Conservation (phyloP, 2,888 invertebrate genomes). For the Rotaria magnacalcarata region DNA sequence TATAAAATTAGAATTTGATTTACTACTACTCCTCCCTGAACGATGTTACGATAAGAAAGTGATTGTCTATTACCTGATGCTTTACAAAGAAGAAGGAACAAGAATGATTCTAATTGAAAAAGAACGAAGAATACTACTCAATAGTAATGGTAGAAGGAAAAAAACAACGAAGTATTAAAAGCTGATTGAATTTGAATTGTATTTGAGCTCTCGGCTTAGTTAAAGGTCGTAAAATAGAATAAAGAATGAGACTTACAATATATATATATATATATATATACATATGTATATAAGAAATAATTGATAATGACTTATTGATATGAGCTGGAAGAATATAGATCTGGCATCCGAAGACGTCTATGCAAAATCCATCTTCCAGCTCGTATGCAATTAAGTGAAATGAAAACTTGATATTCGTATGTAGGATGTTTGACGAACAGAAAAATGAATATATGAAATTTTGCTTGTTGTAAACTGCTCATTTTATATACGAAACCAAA, state of each 20-base stretch:
- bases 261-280: not conserved
- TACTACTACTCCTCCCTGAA: slow-evolving; percentile 24
- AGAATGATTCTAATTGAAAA: not conserved
- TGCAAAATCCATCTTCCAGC: slow-evolving; percentile 36
- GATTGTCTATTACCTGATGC: not conserved
- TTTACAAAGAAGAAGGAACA: not conserved
- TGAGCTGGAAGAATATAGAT: slow-evolving; percentile 38
- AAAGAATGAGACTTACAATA: not conserved
- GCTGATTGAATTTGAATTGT: slow-evolving; percentile 10
- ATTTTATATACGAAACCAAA: not conserved
- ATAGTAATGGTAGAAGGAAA: not conserved
- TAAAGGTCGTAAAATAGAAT: slow-evolving; percentile 8
- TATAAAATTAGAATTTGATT: slow-evolving; percentile 31
- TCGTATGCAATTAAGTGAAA: not conserved
- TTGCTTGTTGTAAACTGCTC: slow-evolving; percentile 31
- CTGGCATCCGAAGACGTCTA: slow-evolving; percentile 25
- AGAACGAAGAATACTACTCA: not conserved
- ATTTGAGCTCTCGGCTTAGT: slow-evolving; percentile 7
- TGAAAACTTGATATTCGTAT: not conserved
- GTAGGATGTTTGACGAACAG: not conserved
- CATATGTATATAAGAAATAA: not conserved
- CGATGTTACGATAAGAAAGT: not conserved
- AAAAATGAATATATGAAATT: slow-evolving; percentile 28
- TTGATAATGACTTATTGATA: slow-evolving; percentile 19
- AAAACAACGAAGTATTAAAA: slow-evolving; percentile 16